Evolutionary conservation across 2,797 vertebrate species (phyloP).

Genomic region (Pteropus rufus): DNA sequence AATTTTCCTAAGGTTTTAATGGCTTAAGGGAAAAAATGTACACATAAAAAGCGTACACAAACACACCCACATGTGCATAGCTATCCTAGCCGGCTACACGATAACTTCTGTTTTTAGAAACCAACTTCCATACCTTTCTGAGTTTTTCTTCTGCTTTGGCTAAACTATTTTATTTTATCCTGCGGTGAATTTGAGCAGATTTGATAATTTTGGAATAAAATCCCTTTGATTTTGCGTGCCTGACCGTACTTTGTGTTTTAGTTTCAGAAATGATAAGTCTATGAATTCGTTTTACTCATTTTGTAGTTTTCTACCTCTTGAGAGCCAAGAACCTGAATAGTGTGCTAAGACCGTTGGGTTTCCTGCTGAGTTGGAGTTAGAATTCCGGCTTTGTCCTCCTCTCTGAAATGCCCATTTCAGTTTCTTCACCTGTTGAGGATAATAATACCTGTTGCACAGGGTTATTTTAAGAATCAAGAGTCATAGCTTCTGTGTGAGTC

Average conservation of each 20-base stretch:
- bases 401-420: neutral
- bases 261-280: neutral
- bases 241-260: neutral
- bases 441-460: neutral
- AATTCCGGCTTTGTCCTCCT: neutral
- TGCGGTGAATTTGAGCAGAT: slow-evolving; percentile 7
- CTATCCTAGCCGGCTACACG: neutral
- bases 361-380: neutral
- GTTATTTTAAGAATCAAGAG: neutral
- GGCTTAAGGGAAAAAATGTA: slow-evolving; percentile 21
- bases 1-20: slow-evolving; percentile 53
- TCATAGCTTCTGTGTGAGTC: neutral
- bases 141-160: slow-evolving; percentile 7
- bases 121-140: neutral
- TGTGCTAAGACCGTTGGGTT: neutral
- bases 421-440: neutral
- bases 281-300: neutral
- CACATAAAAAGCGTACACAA: neutral
- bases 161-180: slow-evolving; percentile 26
- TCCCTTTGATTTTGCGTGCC: neutral
- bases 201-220: slow-evolving; percentile 35
- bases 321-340: neutral
- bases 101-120: slow-evolving; percentile 40
- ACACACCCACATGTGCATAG: neutral
- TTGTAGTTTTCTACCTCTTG: neutral